Conservation (phyloP, 2,888 invertebrate species). For the Hemithea aestivaria region DNA sequence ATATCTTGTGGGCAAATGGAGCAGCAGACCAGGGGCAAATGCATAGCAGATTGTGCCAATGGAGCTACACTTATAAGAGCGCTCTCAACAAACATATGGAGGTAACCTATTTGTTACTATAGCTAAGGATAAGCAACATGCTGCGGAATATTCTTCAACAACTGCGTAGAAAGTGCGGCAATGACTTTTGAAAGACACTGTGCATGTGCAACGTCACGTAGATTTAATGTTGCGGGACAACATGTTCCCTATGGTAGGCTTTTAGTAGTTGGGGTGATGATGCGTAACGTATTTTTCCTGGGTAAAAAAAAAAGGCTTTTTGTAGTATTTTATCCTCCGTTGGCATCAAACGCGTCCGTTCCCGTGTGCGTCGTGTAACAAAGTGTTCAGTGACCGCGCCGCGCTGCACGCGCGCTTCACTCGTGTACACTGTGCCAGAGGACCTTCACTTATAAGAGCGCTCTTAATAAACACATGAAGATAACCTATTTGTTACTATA, state of each 20-base stretch:
- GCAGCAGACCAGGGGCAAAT: slow-evolving; percentile 38
- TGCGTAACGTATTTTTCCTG: too few species aligned
- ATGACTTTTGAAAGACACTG: too few species aligned
- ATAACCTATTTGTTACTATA: slow-evolving; percentile 26
- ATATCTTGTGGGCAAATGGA: too few species aligned
- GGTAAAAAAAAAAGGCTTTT: too few species aligned
- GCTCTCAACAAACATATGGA: slow-evolving; percentile 38
- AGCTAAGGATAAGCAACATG: too few species aligned
- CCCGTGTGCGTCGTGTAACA: slow-evolving; percentile 31
- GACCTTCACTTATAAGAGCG: slow-evolving; percentile 30
- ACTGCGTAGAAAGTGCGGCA: too few species aligned
- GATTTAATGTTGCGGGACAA: too few species aligned
- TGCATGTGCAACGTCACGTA: too few species aligned
- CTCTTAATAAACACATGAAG: slow-evolving; percentile 40
- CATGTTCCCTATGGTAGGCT: too few species aligned
- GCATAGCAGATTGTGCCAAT: not conserved
- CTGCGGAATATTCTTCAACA: not conserved
- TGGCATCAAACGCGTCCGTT: slow-evolving; percentile 41
- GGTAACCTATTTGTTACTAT: slow-evolving; percentile 30
- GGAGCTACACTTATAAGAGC: slow-evolving; percentile 30
- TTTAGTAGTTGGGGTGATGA: too few species aligned
- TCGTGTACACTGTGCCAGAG: slow-evolving; percentile 27
- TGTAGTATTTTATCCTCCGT: slow-evolving; percentile 33
- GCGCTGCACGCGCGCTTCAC: slow-evolving; percentile 18
- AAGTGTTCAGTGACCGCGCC: slow-evolving; percentile 33